Evolutionary conservation across 2,888 invertebrate genomes (phyloP).

Genomic region (Elmis aenea): DNA sequence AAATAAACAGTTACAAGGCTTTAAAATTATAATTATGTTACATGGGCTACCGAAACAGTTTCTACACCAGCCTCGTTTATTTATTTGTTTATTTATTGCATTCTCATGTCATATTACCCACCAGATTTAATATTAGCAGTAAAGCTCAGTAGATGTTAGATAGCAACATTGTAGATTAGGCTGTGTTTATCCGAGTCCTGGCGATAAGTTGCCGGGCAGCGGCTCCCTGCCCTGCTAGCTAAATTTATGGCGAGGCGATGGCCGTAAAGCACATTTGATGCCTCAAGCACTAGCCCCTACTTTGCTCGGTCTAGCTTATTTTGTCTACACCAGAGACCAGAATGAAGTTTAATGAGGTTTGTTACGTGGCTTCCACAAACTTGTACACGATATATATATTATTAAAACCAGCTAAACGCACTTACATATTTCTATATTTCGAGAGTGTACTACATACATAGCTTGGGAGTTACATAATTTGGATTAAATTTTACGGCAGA

Average conservation of each 20-base stretch:
- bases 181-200: slow-evolving; percentile 39
- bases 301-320: slow-evolving; percentile 17
- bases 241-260: slow-evolving; percentile 35
- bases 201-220: slow-evolving; percentile 37
- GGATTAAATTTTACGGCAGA: too few relatives aligned
- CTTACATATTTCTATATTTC: too few relatives aligned
- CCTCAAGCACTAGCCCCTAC: slow-evolving; percentile 17
- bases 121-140: slow-evolving; percentile 36
- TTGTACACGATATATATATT: too few relatives aligned
- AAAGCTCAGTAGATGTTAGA: slow-evolving; percentile 34
- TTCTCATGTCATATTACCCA: slow-evolving; percentile 30
- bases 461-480: too few relatives aligned
- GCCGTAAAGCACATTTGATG: slow-evolving; percentile 36
- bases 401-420: too few relatives aligned
- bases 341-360: slow-evolving; percentile 13
- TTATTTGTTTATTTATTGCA: too few relatives aligned
- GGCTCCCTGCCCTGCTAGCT: slow-evolving; percentile 21
- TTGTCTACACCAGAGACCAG: slow-evolving; percentile 6
- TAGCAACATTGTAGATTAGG: slow-evolving; percentile 42
- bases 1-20: too few relatives aligned
- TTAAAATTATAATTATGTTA: too few relatives aligned
- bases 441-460: too few relatives aligned
- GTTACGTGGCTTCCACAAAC: too few relatives aligned
- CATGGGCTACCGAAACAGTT: too few relatives aligned
- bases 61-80: too few relatives aligned